Evolutionary conservation across 1,140 invertebrate genomes (phyloP).

Genomic region (Lasioglossum baleicum): DNA sequence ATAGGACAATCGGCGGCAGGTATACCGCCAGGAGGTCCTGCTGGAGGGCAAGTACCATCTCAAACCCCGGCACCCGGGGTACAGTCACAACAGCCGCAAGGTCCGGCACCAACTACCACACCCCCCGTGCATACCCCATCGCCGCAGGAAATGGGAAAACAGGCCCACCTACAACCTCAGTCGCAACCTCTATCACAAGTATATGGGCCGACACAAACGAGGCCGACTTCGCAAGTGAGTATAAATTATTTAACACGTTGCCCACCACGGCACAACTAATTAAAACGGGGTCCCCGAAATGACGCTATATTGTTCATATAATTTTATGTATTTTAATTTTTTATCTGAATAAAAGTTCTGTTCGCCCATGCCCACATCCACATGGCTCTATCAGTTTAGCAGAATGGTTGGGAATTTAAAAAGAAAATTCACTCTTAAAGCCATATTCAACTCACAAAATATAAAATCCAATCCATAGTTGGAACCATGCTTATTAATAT

Average conservation of each 20-base stretch:
- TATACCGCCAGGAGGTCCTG: slow-evolving; percentile 70
- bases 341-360: too few relatives aligned
- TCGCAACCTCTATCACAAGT: slow-evolving; percentile 65
- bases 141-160: slow-evolving; percentile 77
- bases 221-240: slow-evolving; percentile 66
- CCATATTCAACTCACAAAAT: too few relatives aligned
- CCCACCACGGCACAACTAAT: too few relatives aligned
- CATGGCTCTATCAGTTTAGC: too few relatives aligned
- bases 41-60: slow-evolving; percentile 68
- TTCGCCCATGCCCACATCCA: too few relatives aligned
- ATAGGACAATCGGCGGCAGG: slow-evolving; percentile 72
- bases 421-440: too few relatives aligned
- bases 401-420: too few relatives aligned
- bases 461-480: too few relatives aligned
- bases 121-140: slow-evolving; percentile 71
- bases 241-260: background rate
- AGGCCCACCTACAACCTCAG: slow-evolving; percentile 71
- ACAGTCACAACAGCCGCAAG: slow-evolving; percentile 71
- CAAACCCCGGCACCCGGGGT: slow-evolving; percentile 70
- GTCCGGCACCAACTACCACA: slow-evolving; percentile 70
- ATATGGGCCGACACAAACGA: slow-evolving; percentile 66
- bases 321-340: too few relatives aligned
- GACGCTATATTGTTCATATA: too few relatives aligned
- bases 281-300: too few relatives aligned
- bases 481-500: background rate